Base-by-base conservation (phyloP, 2,888 invertebrate species). In the Aphrophora alni region DNA sequence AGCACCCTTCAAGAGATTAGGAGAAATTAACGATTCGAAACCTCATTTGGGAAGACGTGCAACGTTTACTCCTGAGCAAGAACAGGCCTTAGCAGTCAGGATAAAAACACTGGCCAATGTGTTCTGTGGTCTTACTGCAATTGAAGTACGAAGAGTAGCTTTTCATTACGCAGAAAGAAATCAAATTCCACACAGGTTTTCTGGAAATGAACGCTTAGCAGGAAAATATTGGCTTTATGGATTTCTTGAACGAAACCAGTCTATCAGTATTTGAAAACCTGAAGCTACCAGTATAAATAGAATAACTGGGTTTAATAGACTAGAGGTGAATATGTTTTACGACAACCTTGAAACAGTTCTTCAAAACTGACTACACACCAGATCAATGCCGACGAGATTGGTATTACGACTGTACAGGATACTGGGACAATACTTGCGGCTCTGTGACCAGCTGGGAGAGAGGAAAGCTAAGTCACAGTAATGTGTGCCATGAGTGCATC, bases 141-240 rank as follows among this genome's bases (percentile, higher is more conserved):
- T n/a, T 71, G 81, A 81, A 27, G 28, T 82, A 27, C 72, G 68
- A 26, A 80, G 80, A 38, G 38, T 83, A 73, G 84, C 84, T 0
- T 81, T 77, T 69, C 27, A 81, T n/a, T 70, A 82, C 24, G 82
- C 75, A 38, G 44, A 78, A 14, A 38, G 51, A 73, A 82, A 84
- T 78, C 80, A 83, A 21, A 59, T 84, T 26, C 70, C 38, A 28
- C 82, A 84, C 76, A 75, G 21, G 24, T 38, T 38, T 75, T 74
- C 74, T 74, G 33, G 8, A 74, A 74, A 21, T 74, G 38, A 74
- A 38, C 75, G 38, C 7, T 38, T 75, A 38, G 75, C 75, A 33
- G 75, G 75, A n/a, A 21, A 44, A 75, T 33, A 75, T 25, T 44
- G 75, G 75, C 24, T 75, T 17, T 44, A 10, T 21, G 75, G 44